Evolutionary conservation across 2,888 invertebrate species (phyloP), one percentile per base, ranked within the genome.

Genomic region (Strigamia crassipes): DNA sequence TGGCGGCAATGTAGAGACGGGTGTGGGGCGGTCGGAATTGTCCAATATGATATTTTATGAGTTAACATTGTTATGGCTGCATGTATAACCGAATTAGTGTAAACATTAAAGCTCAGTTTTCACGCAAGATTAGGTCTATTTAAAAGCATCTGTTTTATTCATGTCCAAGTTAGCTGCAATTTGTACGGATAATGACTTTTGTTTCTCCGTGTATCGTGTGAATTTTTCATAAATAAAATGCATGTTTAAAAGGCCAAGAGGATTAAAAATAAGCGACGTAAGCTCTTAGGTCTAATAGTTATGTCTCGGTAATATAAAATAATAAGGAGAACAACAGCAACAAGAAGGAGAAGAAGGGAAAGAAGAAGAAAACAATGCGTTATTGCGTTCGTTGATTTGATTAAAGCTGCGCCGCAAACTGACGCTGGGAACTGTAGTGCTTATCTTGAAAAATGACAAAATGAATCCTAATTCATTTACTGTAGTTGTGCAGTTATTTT

Each of bases 71-170:
- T 66, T 66, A 66, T 9, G 61, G 46, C 46, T 46, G 46, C 46
- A 46, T 13, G 46, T 46, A n/a, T 46, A 46, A 46, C 46, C 46
- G 46, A 13, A 46, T 46, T 46, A 46, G 46, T n/a, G 46, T 46
- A 46, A 46, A 46, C 46, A 46, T 46, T 66, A 66, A 23, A 23
- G 61, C 61, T 66, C 23, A 66, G 61, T 66, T 66, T 66, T 66
- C 61, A 66, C 18, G 61, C 61, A 6, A 0, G 61, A 66, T 66
- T 66, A 66, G 23, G 21, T 18, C 61, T 66, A 66, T 66, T 23
- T 66, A 23, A 66, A 66, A 66, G 21, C 61, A 66, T 66, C 21
- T 66, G 61, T 66, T 66, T 23, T 23, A 66, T 46, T 46, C n/a
- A 46, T 46, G 13, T 3, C 4, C 15, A n/a, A 46, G 46, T n/a